phyloP scores from a whole-genome alignment of 2,888 invertebrate genomes.

The Hypsopygia costalis region DNA sequence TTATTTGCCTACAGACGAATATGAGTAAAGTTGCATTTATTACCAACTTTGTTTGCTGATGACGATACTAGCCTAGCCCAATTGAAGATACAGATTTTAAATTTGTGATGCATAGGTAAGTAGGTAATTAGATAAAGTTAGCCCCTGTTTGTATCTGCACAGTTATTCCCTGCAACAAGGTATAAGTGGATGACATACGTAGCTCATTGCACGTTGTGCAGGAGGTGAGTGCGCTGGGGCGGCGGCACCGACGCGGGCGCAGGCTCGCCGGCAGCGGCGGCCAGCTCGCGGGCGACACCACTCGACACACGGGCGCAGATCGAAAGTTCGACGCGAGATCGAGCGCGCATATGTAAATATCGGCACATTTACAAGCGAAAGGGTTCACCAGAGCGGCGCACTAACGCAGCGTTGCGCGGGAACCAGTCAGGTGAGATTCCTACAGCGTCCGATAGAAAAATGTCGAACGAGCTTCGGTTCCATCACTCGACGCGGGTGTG shows the following conservation, averaged over 20 bases:
- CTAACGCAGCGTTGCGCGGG: conserved; percentile 78
- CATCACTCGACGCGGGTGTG: conserved; percentile 69
- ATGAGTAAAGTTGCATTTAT: too few relatives aligned
- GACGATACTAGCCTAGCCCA: too few relatives aligned
- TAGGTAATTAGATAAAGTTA: background rate
- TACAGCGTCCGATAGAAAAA: conserved; percentile 82
- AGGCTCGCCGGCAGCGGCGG: conserved; percentile 38
- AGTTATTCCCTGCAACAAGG: background rate
- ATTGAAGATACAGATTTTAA: background rate
- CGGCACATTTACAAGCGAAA: conserved; percentile 81
- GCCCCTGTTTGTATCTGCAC: too few relatives aligned
- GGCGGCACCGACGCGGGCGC: conserved; percentile 40
- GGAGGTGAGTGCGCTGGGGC: conserved; percentile 61
- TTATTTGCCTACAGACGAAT: too few relatives aligned
- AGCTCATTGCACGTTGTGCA: conserved; percentile 69
- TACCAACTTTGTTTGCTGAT: too few relatives aligned
- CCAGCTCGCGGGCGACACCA: conserved; percentile 54
- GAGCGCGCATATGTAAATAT: conserved; percentile 80
- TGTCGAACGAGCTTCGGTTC: conserved; percentile 73
- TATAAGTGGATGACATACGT: conserved; percentile 54
- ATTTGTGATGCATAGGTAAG: background rate
- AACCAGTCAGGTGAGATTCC: conserved; percentile 85
- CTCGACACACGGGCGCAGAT: conserved; percentile 66
- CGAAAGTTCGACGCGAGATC: conserved; percentile 78
- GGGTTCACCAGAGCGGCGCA: conserved; percentile 80